These are phyloP conservation scores for Argyra leucocephala DNA, from an alignment of 2,888 invertebrate genomes.

Conservation along the genomic window DNA sequence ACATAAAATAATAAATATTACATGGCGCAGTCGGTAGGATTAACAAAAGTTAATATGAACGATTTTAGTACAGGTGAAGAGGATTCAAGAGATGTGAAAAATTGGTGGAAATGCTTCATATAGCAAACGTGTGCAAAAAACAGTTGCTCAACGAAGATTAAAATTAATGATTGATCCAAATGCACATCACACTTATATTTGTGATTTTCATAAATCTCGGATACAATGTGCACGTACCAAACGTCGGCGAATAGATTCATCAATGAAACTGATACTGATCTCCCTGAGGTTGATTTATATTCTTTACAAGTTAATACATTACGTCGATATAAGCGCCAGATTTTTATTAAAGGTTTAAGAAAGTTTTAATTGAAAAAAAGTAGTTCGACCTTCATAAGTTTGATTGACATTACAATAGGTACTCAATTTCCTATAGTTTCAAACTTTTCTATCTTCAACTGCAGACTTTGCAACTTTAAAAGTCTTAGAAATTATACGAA, in stretches of 20 bases:
- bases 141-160: conserved; percentile 80
- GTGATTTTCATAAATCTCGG: conserved; percentile 90
- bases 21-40: too few species aligned
- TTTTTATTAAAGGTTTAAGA: too few species aligned
- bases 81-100: conserved; percentile 57
- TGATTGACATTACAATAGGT: too few species aligned
- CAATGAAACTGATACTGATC: conserved; percentile 83
- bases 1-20: too few species aligned
- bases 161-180: conserved; percentile 76
- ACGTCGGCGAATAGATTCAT: conserved; percentile 83
- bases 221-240: conserved; percentile 93
- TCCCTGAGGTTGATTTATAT: conserved; percentile 86
- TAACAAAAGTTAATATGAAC: conserved; percentile 44
- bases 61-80: conserved; percentile 87
- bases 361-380: too few species aligned
- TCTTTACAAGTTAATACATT: conserved; percentile 91
- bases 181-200: conserved; percentile 90
- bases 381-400: too few species aligned
- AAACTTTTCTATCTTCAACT: too few species aligned
- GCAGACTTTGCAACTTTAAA: too few species aligned
- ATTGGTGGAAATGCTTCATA: conserved; percentile 65
- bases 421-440: too few species aligned
- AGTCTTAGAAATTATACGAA: too few species aligned
- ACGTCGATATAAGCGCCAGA: conserved; percentile 85
- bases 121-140: conserved; percentile 93